Evolutionary conservation across 2,888 invertebrate genomes (phyloP).

Genomic region (Pteria penguin): DNA sequence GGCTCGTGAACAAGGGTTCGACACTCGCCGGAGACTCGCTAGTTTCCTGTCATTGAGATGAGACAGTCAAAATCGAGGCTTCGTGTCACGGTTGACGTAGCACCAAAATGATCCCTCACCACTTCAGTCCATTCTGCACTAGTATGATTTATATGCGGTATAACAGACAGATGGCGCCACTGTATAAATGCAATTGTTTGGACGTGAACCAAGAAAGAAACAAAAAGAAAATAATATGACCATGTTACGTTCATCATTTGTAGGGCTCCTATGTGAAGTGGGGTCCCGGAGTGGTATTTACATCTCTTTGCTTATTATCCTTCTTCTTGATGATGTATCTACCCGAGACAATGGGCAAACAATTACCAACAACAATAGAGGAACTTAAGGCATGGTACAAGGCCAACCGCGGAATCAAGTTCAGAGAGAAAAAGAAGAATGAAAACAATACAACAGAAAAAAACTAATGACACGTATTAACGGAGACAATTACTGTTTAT

Average conservation of each 20-base stretch:
- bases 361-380: slow-evolving; percentile 65
- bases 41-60: too few species aligned
- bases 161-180: too few species aligned
- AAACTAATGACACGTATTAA: not conserved
- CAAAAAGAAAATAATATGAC: too few species aligned
- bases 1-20: too few species aligned
- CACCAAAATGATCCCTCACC: too few species aligned
- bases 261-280: slow-evolving; percentile 13
- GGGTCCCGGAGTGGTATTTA: slow-evolving; percentile 29
- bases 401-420: slow-evolving; percentile 17
- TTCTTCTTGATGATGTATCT: slow-evolving; percentile 46
- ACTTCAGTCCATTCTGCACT: too few species aligned
- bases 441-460: not conserved
- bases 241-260: not conserved
- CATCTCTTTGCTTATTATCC: slow-evolving; percentile 4
- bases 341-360: slow-evolving; percentile 61
- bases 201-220: too few species aligned
- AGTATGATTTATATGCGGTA: too few species aligned
- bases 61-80: too few species aligned
- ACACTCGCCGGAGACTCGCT: too few species aligned
- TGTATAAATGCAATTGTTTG: too few species aligned
- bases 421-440: not conserved
- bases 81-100: too few species aligned
- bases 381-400: slow-evolving; percentile 48
- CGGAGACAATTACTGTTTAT: not conserved